phyloP scores from a whole-genome alignment of 2,797 vertebrate genomes.

The Triplophysa yarkandensis region DNA sequence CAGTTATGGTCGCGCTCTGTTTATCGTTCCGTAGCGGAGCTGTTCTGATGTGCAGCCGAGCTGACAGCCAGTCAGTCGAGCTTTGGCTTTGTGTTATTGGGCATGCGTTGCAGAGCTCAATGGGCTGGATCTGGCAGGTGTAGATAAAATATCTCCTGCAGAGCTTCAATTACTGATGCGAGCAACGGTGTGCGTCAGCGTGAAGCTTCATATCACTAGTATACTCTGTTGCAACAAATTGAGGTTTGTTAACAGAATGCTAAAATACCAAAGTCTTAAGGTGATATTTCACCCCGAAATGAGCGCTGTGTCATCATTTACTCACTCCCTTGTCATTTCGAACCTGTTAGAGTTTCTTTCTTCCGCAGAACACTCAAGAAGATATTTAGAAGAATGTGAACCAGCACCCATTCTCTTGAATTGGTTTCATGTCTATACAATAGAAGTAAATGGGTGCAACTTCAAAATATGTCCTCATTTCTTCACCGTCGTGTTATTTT shows the following conservation, averaged over 20 bases:
- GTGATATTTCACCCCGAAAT: too few relatives aligned
- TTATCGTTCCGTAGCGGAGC: constrained; percentile 12
- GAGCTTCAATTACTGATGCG: constrained; percentile 26
- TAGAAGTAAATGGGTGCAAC: too few relatives aligned
- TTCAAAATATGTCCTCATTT: too few relatives aligned
- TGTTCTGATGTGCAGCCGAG: constrained; percentile 23
- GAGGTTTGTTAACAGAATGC: background rate
- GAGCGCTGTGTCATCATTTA: too few relatives aligned
- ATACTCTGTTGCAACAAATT: background rate
- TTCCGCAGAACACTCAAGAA: too few relatives aligned
- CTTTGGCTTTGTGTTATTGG: constrained; percentile 14
- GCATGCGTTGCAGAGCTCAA: constrained; percentile 7
- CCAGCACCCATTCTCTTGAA: too few relatives aligned
- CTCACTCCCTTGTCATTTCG: too few relatives aligned
- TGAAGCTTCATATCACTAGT: background rate
- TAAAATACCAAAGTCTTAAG: background rate
- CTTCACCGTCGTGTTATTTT: too few relatives aligned
- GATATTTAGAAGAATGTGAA: too few relatives aligned
- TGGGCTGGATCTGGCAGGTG: constrained; percentile 29
- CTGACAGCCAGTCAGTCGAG: constrained; percentile 26
- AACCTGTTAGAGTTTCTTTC: too few relatives aligned
- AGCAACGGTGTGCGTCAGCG: background rate
- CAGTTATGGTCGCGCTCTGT: constrained; percentile 35
- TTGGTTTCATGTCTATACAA: too few relatives aligned
- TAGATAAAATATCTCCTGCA: constrained; percentile 37